Evolutionary conservation across 2,888 invertebrate genomes (phyloP).

Genomic region (Epirrita christyi): DNA sequence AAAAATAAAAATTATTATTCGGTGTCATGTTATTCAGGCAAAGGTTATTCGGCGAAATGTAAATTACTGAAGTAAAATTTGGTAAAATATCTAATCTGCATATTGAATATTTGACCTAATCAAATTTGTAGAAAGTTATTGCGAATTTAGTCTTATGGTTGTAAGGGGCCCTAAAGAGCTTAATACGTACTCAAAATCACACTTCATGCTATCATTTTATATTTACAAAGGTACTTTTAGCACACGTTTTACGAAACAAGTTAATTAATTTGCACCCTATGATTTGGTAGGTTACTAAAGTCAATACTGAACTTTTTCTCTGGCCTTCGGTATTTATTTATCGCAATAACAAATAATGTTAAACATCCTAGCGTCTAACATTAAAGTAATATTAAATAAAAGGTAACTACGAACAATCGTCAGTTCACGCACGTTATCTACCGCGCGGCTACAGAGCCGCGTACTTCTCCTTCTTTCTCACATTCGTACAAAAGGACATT

Average conservation of each 20-base stretch:
- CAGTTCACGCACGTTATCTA: conserved; percentile 33
- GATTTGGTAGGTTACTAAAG: neutral
- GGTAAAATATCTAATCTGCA: too few species aligned
- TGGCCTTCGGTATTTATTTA: conserved; percentile 55
- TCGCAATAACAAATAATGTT: conserved; percentile 73
- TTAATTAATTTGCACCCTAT: conserved; percentile 20
- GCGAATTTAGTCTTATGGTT: too few species aligned
- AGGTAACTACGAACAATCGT: conserved; percentile 79
- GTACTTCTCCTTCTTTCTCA: conserved; percentile 36
- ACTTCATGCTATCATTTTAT: conserved; percentile 39
- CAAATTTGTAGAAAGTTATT: too few species aligned
- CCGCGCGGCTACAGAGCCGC: conserved; percentile 13
- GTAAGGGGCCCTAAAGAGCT: neutral
- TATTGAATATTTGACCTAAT: too few species aligned
- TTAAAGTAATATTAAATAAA: conserved; percentile 79
- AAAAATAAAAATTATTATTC: too few species aligned
- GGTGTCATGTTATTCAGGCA: too few species aligned
- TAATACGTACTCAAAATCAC: conserved; percentile 28
- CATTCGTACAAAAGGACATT: conserved; percentile 64
- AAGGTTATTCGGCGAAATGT: too few species aligned
- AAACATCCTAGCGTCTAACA: conserved; percentile 75
- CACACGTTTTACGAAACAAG: conserved; percentile 50
- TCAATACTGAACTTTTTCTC: conserved; percentile 81
- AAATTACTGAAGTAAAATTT: too few species aligned
- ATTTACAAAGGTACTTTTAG: conserved; percentile 80